Conservation (phyloP, 2,797 vertebrate genomes). For the Falco berigora region DNA sequence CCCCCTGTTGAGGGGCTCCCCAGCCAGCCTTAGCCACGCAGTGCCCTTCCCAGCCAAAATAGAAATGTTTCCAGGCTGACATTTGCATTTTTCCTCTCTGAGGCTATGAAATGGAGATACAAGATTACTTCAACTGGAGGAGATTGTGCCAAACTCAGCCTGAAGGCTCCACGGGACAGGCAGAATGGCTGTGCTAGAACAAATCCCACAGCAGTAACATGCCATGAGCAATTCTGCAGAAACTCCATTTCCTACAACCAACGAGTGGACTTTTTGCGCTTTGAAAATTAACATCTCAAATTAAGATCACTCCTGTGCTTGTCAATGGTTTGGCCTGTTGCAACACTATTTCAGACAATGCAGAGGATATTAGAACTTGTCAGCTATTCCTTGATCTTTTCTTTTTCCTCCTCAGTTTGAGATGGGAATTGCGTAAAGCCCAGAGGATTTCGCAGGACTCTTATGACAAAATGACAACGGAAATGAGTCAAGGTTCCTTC, state of each 20-base stretch:
- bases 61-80: neutral
- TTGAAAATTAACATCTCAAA: neutral
- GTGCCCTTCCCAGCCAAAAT: neutral
- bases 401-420: neutral
- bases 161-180: neutral
- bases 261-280: fast-evolving
- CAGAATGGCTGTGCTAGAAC: fast-evolving
- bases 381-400: neutral
- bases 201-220: neutral
- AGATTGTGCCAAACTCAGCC: neutral
- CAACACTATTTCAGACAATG: neutral
- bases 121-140: neutral
- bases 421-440: neutral
- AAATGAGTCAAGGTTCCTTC: neutral
- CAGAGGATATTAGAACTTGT: neutral
- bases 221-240: neutral
- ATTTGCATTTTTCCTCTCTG: neutral
- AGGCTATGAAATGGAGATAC: neutral
- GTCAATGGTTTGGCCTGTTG: neutral
- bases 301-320: neutral
- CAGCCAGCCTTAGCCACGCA: neutral
- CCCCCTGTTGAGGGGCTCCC: neutral
- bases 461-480: neutral
- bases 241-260: neutral
- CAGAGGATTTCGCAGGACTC: neutral